Evolutionary conservation across 2,113 vertebrate species (phyloP).

Genomic region (Silurus meridionalis): DNA sequence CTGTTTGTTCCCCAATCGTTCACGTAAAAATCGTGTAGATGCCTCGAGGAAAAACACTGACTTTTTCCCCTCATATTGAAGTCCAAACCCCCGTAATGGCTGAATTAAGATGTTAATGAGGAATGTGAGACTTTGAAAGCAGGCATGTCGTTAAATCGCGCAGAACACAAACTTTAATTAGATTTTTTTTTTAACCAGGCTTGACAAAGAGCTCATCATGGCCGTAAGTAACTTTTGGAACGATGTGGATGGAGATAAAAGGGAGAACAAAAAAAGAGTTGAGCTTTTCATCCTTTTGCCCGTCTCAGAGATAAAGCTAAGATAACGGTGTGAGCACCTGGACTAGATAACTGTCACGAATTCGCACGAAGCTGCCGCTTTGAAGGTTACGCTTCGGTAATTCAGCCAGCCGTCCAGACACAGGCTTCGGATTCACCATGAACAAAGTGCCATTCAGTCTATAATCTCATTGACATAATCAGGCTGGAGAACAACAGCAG

Average conservation of each 20-base stretch:
- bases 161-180: not conserved
- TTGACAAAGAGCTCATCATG: slow-evolving; percentile 1
- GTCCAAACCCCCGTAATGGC: not conserved
- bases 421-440: slow-evolving; percentile 26
- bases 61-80: not conserved
- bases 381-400: slow-evolving; percentile 60
- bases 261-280: not conserved
- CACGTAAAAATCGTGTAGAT: not conserved
- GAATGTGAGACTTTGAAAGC: not conserved
- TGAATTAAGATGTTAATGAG: not conserved
- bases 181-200: not conserved
- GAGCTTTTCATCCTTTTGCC: slow-evolving; percentile 17
- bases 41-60: not conserved
- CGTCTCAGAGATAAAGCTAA: slow-evolving; percentile 37
- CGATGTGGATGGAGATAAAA: not conserved
- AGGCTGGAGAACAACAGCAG: slow-evolving; percentile 52
- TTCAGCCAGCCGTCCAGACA: slow-evolving; percentile 61
- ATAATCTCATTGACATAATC: slow-evolving; percentile 65
- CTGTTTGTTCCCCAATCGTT: not conserved
- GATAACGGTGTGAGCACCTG: slow-evolving; percentile 12
- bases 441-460: slow-evolving; percentile 54
- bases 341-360: slow-evolving; percentile 43
- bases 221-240: slow-evolving; percentile 6
- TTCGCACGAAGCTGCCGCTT: slow-evolving; percentile 56
- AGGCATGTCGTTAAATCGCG: not conserved